Percentiles rank a stretch among this genome's conserved stretches.
These are phyloP conservation scores for Bufo bufo DNA, from an alignment of 2,113 vertebrate species.

Conservation along the genomic window DNA sequence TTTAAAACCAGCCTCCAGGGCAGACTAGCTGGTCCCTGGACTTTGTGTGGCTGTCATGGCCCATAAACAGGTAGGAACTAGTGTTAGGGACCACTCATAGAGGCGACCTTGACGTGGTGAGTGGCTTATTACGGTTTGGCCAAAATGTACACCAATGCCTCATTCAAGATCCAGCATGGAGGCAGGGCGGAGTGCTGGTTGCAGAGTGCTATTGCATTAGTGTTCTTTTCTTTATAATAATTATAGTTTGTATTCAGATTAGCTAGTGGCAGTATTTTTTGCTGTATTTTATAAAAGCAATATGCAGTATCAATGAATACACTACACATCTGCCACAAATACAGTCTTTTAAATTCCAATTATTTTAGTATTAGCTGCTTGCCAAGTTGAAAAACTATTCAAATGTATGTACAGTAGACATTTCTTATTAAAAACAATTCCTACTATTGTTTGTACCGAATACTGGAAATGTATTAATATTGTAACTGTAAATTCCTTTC, in stretches of 20 bases:
- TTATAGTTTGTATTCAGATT: not conserved
- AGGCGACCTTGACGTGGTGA: too few species aligned
- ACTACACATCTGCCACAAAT: not conserved
- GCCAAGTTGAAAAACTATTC: not conserved
- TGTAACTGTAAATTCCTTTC: slow-evolving; percentile 4
- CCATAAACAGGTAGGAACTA: too few species aligned
- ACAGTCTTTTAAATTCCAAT: slow-evolving; percentile 1
- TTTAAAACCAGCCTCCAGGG: too few species aligned
- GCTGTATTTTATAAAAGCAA: not conserved
- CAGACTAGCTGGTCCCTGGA: too few species aligned
- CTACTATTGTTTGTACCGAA: not conserved
- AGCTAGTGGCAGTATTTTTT: not conserved
- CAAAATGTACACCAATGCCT: too few species aligned
- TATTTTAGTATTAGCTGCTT: not conserved
- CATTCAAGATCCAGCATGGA: too few species aligned
- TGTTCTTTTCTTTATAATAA: too few species aligned
- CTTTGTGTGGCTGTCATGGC: too few species aligned
- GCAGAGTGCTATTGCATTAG: too few species aligned
- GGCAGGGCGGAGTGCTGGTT: too few species aligned
- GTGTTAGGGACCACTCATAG: too few species aligned
- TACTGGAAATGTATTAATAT: not conserved
- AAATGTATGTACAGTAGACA: not conserved
- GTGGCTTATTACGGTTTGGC: too few species aligned
- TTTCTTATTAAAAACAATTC: not conserved
- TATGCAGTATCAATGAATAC: not conserved